Percentiles rank a stretch among this genome's conserved stretches.
These are phyloP conservation scores for Myotis lucifugus DNA, from an alignment of 2,113 vertebrate genomes.

Conservation along the genomic window DNA sequence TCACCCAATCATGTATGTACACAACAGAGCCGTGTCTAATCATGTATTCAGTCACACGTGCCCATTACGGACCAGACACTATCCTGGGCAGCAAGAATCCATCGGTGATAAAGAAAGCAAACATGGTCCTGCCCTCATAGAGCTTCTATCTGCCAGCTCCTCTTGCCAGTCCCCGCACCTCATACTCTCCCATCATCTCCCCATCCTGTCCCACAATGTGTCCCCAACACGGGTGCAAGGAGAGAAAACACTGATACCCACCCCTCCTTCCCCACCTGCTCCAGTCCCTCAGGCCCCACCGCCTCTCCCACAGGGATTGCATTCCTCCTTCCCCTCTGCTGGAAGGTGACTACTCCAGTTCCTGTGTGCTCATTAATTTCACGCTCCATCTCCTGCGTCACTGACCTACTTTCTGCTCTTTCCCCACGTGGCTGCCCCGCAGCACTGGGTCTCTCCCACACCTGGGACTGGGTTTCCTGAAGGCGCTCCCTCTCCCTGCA, in stretches of 20 bases:
- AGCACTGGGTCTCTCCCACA: neutral
- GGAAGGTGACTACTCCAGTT: conserved; percentile 56
- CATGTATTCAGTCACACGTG: neutral
- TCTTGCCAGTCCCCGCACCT: neutral
- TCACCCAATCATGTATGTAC: neutral
- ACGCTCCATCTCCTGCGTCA: conserved; percentile 57
- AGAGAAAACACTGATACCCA: neutral
- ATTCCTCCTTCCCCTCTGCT: neutral
- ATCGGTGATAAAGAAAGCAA: neutral
- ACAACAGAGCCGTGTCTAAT: neutral
- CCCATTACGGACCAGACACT: neutral
- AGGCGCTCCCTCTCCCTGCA: neutral
- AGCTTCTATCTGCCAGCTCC: neutral
- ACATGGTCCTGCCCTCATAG: neutral
- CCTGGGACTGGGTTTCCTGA: conserved; percentile 39
- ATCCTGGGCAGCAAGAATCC: neutral
- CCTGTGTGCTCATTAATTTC: conserved; percentile 65
- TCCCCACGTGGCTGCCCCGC: conserved; percentile 49
- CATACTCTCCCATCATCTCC: neutral
- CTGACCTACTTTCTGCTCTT: conserved; percentile 74
- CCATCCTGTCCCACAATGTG: neutral
- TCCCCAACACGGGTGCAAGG: neutral
- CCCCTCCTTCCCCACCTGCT: neutral
- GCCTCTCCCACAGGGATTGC: neutral
- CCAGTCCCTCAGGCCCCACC: neutral